Evolutionary conservation across 2,113 vertebrate species (phyloP).

Genomic region (Equus przewalskii): DNA sequence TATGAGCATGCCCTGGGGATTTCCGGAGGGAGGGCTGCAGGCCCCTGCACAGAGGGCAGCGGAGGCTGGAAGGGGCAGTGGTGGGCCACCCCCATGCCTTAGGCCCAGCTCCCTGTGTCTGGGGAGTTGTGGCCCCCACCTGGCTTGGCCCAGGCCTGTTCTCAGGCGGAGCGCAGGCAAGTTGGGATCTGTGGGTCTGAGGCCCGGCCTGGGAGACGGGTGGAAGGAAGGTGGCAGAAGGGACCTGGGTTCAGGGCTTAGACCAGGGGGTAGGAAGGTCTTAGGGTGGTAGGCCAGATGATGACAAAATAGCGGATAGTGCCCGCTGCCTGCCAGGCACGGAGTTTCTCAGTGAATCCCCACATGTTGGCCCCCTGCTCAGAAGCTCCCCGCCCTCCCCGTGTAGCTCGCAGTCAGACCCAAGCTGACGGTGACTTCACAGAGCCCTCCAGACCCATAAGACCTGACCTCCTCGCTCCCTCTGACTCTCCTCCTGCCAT

Average conservation of each 20-base stretch:
- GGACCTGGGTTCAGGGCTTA: slow-evolving; percentile 23
- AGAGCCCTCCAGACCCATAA: neutral
- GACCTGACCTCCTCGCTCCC: neutral
- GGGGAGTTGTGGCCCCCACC: neutral
- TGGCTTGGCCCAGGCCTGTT: slow-evolving; percentile 65
- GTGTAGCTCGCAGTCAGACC: neutral
- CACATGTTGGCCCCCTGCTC: neutral
- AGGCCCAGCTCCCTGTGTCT: neutral
- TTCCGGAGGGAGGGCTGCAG: neutral
- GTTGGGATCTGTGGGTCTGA: slow-evolving; percentile 73
- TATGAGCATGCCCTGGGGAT: neutral
- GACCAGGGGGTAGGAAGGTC: neutral
- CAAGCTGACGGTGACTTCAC: neutral
- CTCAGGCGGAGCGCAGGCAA: slow-evolving; percentile 54
- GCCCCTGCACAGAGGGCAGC: neutral
- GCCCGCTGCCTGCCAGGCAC: neutral
- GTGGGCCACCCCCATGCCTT: neutral
- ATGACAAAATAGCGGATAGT: neutral
- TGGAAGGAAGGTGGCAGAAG: slow-evolving; percentile 42
- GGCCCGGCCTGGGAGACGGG: slow-evolving; percentile 6
- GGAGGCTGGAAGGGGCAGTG: neutral
- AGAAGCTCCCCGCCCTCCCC: neutral
- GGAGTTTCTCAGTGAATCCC: neutral
- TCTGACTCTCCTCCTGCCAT: neutral
- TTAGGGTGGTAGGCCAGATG: neutral